Conservation (phyloP, 2,888 invertebrate species). For the Hemithea aestivaria region DNA sequence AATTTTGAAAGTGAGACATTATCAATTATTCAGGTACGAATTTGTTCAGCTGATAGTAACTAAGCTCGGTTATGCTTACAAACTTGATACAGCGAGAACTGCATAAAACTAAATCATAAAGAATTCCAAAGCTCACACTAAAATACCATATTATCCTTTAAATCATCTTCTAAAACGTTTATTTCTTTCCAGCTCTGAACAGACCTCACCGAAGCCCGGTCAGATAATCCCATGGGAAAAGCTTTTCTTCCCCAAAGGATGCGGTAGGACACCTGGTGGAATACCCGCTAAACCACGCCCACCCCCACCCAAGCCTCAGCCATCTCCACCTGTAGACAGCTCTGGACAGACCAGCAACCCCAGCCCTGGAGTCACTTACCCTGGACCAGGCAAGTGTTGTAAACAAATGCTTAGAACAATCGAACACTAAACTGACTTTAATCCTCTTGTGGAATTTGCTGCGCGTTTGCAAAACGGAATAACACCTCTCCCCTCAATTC, state of each 20-base stretch:
- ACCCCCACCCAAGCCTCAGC: constrained; percentile 37
- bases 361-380: constrained; percentile 50
- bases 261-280: constrained; percentile 79
- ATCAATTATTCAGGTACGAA: too few relatives aligned
- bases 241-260: constrained; percentile 85
- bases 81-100: too few relatives aligned
- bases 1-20: too few relatives aligned
- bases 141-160: too few relatives aligned
- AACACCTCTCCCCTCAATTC: too few relatives aligned
- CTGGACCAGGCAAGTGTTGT: constrained; percentile 41
- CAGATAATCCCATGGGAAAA: constrained; percentile 82
- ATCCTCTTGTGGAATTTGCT: too few relatives aligned
- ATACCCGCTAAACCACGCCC: constrained; percentile 58
- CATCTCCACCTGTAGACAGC: constrained; percentile 55
- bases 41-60: too few relatives aligned
- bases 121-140: too few relatives aligned
- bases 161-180: neutral
- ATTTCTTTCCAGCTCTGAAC: constrained; percentile 13
- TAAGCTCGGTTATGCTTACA: too few relatives aligned
- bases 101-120: too few relatives aligned
- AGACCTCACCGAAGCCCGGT: constrained; percentile 51
- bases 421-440: too few relatives aligned
- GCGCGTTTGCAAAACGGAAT: too few relatives aligned
- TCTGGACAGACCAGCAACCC: constrained; percentile 60
- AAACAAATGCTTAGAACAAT: neutral